Conservation (phyloP, 2,797 vertebrate genomes). For the Bradypodion pumilum region DNA sequence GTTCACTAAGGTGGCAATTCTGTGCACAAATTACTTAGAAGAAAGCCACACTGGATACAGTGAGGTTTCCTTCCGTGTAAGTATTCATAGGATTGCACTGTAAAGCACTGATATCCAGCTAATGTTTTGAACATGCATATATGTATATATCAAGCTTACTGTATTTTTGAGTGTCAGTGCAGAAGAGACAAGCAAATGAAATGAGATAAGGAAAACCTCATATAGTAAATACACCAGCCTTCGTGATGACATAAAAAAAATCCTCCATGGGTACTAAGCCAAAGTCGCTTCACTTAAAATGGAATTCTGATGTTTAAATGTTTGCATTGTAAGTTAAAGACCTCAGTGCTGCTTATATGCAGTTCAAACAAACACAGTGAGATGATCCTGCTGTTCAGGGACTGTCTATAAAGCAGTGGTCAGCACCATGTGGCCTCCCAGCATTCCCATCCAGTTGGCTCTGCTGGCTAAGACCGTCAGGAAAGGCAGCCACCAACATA, state of each 20-base stretch:
- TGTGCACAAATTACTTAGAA: background rate
- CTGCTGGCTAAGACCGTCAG: background rate
- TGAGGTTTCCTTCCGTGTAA: constrained; percentile 52
- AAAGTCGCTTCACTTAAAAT: constrained; percentile 18
- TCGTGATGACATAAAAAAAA: constrained; percentile 24
- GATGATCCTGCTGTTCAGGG: constrained; percentile 36
- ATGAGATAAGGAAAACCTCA: constrained; percentile 52
- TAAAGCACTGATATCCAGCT: constrained; percentile 95
- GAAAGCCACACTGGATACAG: background rate
- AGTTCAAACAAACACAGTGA: background rate
- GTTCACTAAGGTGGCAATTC: constrained; percentile 18
- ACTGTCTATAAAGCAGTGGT: background rate
- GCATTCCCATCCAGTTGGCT: background rate
- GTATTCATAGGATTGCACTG: constrained; percentile 70
- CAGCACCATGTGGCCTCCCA: background rate
- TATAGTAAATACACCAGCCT: constrained; percentile 46
- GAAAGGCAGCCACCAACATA: background rate
- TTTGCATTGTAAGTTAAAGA: constrained; percentile 47
- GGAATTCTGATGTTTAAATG: constrained; percentile 34
- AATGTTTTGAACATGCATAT: constrained; percentile 67
- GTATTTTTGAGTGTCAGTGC: constrained; percentile 65
- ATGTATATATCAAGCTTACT: constrained; percentile 57
- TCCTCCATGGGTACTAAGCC: constrained; percentile 42
- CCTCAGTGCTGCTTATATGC: constrained; percentile 28
- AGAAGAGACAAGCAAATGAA: constrained; percentile 54